Conservation (phyloP, 1,140 invertebrate species). For the Mya arenaria region DNA sequence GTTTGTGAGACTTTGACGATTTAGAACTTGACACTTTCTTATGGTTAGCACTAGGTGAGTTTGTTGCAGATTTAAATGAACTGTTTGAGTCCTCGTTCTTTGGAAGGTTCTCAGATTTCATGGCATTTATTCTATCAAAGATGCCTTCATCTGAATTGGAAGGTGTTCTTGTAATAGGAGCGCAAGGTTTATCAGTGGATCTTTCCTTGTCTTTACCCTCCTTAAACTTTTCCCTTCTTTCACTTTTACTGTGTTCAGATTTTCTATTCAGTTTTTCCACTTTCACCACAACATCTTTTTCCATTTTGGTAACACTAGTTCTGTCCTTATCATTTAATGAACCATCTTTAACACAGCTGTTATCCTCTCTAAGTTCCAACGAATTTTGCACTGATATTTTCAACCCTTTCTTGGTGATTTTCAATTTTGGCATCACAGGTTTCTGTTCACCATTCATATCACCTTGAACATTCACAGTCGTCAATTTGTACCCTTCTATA, state of each 20-base stretch:
- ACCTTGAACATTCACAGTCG: slow-evolving; percentile 61
- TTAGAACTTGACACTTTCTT: slow-evolving; percentile 50
- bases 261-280: slow-evolving; percentile 1
- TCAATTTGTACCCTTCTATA: slow-evolving; percentile 66
- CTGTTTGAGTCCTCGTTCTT: slow-evolving; percentile 8
- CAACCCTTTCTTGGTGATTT: slow-evolving; percentile 64
- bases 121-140: slow-evolving; percentile 56
- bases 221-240: slow-evolving; percentile 26
- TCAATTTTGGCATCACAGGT: slow-evolving; percentile 65
- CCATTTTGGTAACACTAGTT: not conserved
- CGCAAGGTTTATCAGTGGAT: slow-evolving; percentile 43
- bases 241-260: slow-evolving; percentile 9
- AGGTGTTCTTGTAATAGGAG: slow-evolving; percentile 33
- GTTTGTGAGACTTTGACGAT: slow-evolving; percentile 68
- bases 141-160: slow-evolving; percentile 56
- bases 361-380: slow-evolving; percentile 20
- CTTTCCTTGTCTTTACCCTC: slow-evolving; percentile 15
- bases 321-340: no score
- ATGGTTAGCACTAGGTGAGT: not conserved
- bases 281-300: slow-evolving; percentile 43
- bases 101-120: slow-evolving; percentile 43
- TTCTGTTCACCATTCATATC: slow-evolving; percentile 55
- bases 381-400: slow-evolving; percentile 53
- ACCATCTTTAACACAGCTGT: slow-evolving; percentile 2
- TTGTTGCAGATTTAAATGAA: not conserved